phyloP scores from a whole-genome alignment of 2,797 vertebrate species.

The Cynodonichthys magdalenae region DNA sequence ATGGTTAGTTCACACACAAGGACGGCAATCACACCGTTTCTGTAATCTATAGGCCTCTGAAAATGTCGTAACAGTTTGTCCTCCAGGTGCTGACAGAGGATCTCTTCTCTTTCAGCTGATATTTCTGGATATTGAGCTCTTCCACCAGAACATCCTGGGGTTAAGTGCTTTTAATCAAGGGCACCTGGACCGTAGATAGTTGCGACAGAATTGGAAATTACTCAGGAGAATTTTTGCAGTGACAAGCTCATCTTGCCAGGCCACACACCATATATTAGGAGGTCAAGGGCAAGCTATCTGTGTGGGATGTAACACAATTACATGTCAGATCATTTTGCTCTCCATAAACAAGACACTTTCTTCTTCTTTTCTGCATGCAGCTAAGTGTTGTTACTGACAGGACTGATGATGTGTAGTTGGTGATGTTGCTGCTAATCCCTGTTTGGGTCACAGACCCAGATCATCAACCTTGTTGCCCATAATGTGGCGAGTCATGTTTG shows the following conservation, averaged over 20 bases:
- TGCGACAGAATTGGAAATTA: constrained; percentile 16
- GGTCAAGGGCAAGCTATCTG: constrained; percentile 49
- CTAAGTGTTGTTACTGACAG: constrained; percentile 30
- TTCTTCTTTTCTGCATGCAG: constrained; percentile 15
- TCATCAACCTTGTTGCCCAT: constrained; percentile 63
- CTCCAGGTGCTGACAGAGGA: constrained; percentile 36
- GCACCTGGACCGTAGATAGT: constrained; percentile 28
- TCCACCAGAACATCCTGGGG: constrained; percentile 33
- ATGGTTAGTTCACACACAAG: constrained; percentile 52
- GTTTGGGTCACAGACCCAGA: constrained; percentile 60
- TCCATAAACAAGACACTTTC: neutral
- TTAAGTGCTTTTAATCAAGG: constrained; percentile 55
- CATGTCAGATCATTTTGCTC: constrained; percentile 14
- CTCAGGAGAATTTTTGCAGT: constrained; percentile 15
- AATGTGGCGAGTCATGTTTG: constrained; percentile 66
- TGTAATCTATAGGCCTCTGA: constrained; percentile 57
- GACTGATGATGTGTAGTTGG: constrained; percentile 32
- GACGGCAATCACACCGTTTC: constrained; percentile 47
- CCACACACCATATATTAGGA: constrained; percentile 27
- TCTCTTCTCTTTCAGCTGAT: constrained; percentile 24
- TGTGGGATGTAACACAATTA: constrained; percentile 21
- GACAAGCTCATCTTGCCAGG: constrained; percentile 11
- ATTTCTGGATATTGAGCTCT: constrained; percentile 41
- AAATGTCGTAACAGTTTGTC: constrained; percentile 37
- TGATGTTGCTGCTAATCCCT: constrained; percentile 57